Evolutionary conservation across 2,113 vertebrate genomes (phyloP), one percentile per base, ranked within the genome.

Genomic region (Sinocyclocheilus maitianheensis): DNA sequence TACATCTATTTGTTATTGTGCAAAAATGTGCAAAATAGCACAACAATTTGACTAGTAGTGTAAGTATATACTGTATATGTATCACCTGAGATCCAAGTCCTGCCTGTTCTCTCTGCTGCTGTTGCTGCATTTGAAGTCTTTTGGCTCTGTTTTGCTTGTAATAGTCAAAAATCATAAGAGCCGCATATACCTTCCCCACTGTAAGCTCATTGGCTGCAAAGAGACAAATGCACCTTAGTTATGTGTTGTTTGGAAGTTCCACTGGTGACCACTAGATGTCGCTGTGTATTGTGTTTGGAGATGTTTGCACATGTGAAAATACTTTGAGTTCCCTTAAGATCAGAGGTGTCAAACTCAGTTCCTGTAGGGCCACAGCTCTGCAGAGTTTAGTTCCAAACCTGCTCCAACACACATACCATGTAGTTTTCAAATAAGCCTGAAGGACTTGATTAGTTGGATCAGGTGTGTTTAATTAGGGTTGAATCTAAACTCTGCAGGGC

Each of bases 131-230:
- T 90, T 96, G 96, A 7, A 96, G 94, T 87, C 94, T 95, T 90
- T 93, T 95, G 84, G 95, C 96, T 90, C 96, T 95, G 84, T 96
- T 98, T 94, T 97, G 97, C 84, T 99, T 99, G 92, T 97, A 98
- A 94, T 97, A 99, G 93, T 99, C 97, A 0, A 46, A 46, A 46
- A 46, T 46, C 43, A 46, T 46, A 46, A 46, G 43, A 46, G 43
- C 43, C 2, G 43, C 98, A 0, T 99, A 99, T 69, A 99, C 97
- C 89, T 99, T 99, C 69, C 98, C 98, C 87, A 99, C 97, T 0
- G 98, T 99, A 94, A 99, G 96, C 92, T 98, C 98, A 80, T 98
- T 98, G 0, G 96, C 98, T 99, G 90, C 7, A 80, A 53, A 86
- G 10, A 90, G 9, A 69, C 22, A 77, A 77, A 75, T 16, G 51